A percentile compares a stretch with the other conserved stretches of the same genome.
Conservation (phyloP, 2,888 invertebrate species). For the Plagodis dolabraria region DNA sequence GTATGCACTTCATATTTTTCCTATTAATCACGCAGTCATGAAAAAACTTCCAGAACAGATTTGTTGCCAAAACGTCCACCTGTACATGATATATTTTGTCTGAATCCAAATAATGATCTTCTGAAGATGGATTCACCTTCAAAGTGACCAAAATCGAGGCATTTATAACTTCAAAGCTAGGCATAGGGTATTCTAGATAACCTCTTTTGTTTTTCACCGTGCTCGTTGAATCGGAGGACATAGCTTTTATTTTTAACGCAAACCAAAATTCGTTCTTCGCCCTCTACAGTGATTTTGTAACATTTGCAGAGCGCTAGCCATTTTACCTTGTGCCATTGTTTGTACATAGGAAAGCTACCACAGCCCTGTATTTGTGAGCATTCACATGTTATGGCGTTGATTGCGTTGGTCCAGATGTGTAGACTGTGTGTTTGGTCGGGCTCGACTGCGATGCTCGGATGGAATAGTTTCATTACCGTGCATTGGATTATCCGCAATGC, state of each 20-base stretch:
- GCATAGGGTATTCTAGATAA: background rate
- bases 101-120: too few relatives aligned
- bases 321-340: background rate
- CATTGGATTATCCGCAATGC: background rate
- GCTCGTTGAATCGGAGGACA: background rate
- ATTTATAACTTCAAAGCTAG: too few relatives aligned
- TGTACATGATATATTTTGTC: too few relatives aligned
- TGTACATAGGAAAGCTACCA: background rate
- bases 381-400: background rate
- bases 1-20: too few relatives aligned
- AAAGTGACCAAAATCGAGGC: too few relatives aligned
- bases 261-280: background rate
- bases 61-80: too few relatives aligned
- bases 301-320: background rate
- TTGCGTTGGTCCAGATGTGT: background rate
- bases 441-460: background rate
- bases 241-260: background rate
- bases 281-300: background rate
- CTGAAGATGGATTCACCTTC: too few relatives aligned
- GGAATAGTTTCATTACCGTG: background rate
- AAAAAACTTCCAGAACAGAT: too few relatives aligned
- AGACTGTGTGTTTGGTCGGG: background rate
- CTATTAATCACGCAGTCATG: too few relatives aligned
- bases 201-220: conserved; percentile 1
- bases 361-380: background rate